Evolutionary conservation across 2,888 invertebrate genomes (phyloP).

Genomic region (Choristoneura rosaceana): DNA sequence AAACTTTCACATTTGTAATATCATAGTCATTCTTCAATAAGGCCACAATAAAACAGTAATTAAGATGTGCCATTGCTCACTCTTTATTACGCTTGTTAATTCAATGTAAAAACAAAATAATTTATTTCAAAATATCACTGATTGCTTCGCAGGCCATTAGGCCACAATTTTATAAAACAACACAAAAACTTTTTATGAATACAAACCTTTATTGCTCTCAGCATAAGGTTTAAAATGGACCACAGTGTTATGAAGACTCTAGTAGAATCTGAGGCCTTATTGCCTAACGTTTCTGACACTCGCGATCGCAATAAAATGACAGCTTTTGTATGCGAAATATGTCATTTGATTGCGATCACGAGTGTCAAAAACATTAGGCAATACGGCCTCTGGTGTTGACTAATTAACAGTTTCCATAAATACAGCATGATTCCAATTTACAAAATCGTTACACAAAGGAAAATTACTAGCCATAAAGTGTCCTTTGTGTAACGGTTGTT

Average conservation of each 20-base stretch:
- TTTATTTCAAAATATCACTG: constrained; percentile 81
- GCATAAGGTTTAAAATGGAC: constrained; percentile 25
- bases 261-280: no score
- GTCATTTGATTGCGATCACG: no score
- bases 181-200: constrained; percentile 15
- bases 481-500: neutral
- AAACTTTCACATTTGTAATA: no score
- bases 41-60: constrained; percentile 70
- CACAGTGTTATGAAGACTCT: constrained; percentile 14
- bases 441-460: neutral
- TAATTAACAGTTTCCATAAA: neutral
- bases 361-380: no score
- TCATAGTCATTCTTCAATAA: no score
- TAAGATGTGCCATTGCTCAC: constrained; percentile 83
- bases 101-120: constrained; percentile 82
- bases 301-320: no score
- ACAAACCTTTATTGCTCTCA: constrained; percentile 14
- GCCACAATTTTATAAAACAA: constrained; percentile 29
- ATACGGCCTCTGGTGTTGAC: no score
- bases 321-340: no score
- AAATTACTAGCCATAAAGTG: neutral
- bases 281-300: no score
- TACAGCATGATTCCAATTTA: neutral
- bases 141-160: constrained; percentile 55
- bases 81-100: constrained; percentile 85